These are phyloP conservation scores for Gortyna flavago DNA, from an alignment of 2,888 invertebrate genomes.

Conservation along the genomic window DNA sequence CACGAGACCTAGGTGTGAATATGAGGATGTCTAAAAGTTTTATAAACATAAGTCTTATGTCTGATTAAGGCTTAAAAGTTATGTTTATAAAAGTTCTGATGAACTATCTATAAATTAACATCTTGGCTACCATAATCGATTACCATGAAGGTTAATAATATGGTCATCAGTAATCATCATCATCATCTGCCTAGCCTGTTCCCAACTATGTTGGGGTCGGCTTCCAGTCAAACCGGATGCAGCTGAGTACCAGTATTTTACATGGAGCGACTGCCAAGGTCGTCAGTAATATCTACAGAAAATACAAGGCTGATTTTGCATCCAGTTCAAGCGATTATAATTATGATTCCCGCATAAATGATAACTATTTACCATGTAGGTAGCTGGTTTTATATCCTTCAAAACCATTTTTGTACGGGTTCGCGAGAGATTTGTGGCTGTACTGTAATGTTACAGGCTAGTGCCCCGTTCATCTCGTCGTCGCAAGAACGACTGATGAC, in stretches of 20 bases:
- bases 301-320: neutral
- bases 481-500: too few relatives aligned
- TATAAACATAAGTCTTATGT: neutral
- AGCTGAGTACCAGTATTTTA: too few relatives aligned
- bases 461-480: too few relatives aligned
- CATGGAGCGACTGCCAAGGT: neutral
- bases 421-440: neutral
- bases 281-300: neutral
- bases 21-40: neutral
- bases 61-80: too few relatives aligned
- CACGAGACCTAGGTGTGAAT: neutral
- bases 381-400: neutral
- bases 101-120: neutral
- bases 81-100: too few relatives aligned
- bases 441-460: neutral
- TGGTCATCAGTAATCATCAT: neutral
- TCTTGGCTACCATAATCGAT: neutral
- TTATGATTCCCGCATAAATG: too few relatives aligned
- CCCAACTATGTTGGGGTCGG: too few relatives aligned
- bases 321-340: neutral
- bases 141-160: neutral
- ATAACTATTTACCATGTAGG: neutral
- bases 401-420: neutral
- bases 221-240: too few relatives aligned
- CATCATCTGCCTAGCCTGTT: too few relatives aligned